Conservation (phyloP, 92 coral and sea anemone species). For the Epizoanthus ramosus region DNA sequence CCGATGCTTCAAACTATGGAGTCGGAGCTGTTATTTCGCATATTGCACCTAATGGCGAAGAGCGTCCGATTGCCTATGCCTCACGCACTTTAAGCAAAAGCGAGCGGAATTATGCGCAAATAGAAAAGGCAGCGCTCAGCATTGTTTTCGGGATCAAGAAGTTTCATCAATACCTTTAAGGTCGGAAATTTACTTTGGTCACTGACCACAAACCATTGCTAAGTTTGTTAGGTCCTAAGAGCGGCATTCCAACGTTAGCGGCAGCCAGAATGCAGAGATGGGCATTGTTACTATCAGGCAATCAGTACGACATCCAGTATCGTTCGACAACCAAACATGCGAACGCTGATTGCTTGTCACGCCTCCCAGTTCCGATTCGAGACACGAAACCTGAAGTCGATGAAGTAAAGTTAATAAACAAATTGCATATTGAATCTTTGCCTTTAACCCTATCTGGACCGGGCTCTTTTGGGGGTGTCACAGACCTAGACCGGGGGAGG, state of each 20-base stretch:
- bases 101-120: conserved; percentile 47
- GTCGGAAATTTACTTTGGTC: conserved; percentile 36
- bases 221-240: conserved; percentile 45
- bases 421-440: too few relatives aligned
- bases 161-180: conserved; percentile 52
- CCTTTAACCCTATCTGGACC: too few relatives aligned
- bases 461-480: too few relatives aligned
- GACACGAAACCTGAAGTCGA: too few relatives aligned
- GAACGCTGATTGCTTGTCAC: conserved; percentile 32
- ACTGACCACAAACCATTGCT: conserved; percentile 51
- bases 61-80: conserved; percentile 61
- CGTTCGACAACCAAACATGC: conserved; percentile 13
- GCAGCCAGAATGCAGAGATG: conserved; percentile 51
- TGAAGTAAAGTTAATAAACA: too few relatives aligned
- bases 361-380: conserved; percentile 30
- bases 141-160: conserved; percentile 22
- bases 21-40: conserved; percentile 61
- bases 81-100: conserved; percentile 54
- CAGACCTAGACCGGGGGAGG: too few relatives aligned
- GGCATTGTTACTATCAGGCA: conserved; percentile 12
- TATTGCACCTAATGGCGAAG: conserved; percentile 45
- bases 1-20: conserved; percentile 39
- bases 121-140: conserved; percentile 52
- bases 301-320: neutral
- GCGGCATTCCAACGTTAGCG: conserved; percentile 45